Evolutionary conservation across 1,140 invertebrate species (phyloP), one percentile per base, ranked within the genome.

Genomic region (Zaprionus africanus): DNA sequence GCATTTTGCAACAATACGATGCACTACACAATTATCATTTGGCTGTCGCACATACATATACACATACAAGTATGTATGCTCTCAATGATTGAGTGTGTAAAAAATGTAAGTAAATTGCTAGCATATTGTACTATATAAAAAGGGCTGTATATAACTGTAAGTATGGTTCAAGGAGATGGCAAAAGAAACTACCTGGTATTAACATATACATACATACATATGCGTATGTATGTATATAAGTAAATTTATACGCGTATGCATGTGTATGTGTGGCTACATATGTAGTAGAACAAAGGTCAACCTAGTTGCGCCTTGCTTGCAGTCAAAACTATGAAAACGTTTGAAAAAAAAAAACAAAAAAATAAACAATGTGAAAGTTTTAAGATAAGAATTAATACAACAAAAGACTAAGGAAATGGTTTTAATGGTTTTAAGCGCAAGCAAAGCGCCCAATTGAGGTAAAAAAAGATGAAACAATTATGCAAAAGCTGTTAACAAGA

Each of bases 401-500:
- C 46, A 51, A 51, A 51, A 24, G 46, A 22, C 46, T 51, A 51
- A 51, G 11, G 19, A 43, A 56, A 60, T 70, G 64, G 64, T 43
- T 60, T 31, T 34, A 58, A 59, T 76, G 38, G 66, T 79, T 71
- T 78, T 38, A 63, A 80, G 57, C 51, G 38, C 78, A 90, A 69
- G 69, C 85, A 84, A 81, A 63, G 19, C 9, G 62, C 31, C 41
- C 19, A 43, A 53, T 58, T 72, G 71, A 76, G 75, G 65, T 90
- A 31, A 61, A 17, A 15, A 49, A 24, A 71, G 65, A 22, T 28
- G 17, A n/a, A 76, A 75, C 71, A 75, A 78, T 64, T 61, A 64
- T 61, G 78, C 78, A 67, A 78, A 80, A 90, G 81, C 85, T 46
- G 49, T 83, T 88, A 90, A 90, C 84, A 88, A 84, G 67, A 78